phyloP scores from a whole-genome alignment of 2,888 invertebrate genomes.

The Acleris cristana region DNA sequence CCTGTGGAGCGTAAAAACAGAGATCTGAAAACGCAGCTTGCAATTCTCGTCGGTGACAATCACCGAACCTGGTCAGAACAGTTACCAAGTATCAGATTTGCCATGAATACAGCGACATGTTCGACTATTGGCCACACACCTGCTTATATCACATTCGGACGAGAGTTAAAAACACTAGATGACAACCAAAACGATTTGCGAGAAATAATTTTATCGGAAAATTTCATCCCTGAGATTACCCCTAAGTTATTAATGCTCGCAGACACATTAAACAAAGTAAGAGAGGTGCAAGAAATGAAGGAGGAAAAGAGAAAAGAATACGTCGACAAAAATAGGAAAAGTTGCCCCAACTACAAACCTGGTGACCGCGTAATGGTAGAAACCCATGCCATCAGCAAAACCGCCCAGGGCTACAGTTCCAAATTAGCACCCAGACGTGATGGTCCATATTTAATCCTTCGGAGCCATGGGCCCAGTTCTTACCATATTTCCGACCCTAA shows the following conservation, averaged over 20 bases:
- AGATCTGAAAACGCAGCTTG: no score
- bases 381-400: no score
- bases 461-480: conserved; percentile 1
- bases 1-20: no score
- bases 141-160: not conserved
- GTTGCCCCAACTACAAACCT: not conserved
- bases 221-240: not conserved
- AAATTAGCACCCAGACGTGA: not conserved
- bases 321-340: not conserved
- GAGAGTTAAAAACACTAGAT: not conserved
- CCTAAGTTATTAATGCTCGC: not conserved
- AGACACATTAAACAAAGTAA: not conserved
- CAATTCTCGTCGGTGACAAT: not conserved
- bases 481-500: not conserved
- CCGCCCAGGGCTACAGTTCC: no score
- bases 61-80: not conserved
- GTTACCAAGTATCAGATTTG: not conserved
- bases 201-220: not conserved
- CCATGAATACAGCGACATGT: not conserved
- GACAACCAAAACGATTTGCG: not conserved
- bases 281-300: conserved; percentile 11
- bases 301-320: conserved; percentile 1
- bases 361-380: no score
- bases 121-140: not conserved
- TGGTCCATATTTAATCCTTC: not conserved